phyloP scores from a whole-genome alignment of 2,888 invertebrate genomes.

The Laothoe populi region DNA sequence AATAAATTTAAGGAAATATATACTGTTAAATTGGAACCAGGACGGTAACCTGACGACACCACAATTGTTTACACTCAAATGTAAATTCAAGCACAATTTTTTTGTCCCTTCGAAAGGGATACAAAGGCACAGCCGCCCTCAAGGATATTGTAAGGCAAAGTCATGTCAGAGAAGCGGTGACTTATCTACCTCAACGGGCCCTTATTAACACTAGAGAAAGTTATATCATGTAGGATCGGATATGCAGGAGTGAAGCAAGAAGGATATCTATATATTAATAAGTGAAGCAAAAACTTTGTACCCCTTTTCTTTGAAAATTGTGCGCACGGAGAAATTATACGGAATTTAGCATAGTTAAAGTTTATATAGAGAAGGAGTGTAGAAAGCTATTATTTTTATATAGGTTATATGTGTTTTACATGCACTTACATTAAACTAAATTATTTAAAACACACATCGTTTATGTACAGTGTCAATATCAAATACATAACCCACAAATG shows the following conservation, averaged over 20 bases:
- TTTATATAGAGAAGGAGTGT: too few relatives aligned
- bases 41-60: background rate
- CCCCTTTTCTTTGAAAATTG: too few relatives aligned
- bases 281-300: too few relatives aligned
- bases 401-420: too few relatives aligned
- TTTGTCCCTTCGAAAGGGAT: conserved; percentile 1
- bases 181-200: conserved; percentile 26
- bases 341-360: too few relatives aligned
- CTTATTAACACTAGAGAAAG: conserved; percentile 29
- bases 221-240: conserved; percentile 24
- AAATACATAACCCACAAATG: too few relatives aligned
- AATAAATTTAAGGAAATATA: background rate
- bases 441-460: too few relatives aligned
- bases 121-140: conserved; percentile 22
- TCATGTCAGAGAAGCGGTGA: conserved; percentile 24
- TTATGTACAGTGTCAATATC: too few relatives aligned
- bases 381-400: too few relatives aligned
- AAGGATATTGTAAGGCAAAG: conserved; percentile 21
- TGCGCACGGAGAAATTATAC: too few relatives aligned
- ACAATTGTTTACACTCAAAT: background rate
- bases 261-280: background rate
- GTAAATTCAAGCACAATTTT: conserved; percentile 6
- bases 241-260: conserved; percentile 15
- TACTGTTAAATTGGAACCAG: background rate
- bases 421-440: too few relatives aligned